Evolutionary conservation across 2,888 invertebrate genomes (phyloP).

Genomic region (Slavum lentiscoides): DNA sequence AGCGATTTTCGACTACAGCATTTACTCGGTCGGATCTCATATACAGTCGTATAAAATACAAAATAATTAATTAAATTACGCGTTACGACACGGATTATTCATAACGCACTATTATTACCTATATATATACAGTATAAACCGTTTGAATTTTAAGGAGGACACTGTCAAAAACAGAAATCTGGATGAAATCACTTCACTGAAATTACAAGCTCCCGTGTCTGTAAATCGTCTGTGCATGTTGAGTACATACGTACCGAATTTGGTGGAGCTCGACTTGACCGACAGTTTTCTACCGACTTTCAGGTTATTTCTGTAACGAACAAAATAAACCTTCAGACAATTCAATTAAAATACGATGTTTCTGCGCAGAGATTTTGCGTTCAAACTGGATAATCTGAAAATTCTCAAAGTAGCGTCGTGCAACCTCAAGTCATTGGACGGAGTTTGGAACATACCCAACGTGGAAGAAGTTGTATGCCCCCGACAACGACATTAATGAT

Average conservation of each 20-base stretch:
- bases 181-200: constrained; percentile 35
- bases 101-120: too few species aligned
- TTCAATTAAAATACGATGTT: background rate
- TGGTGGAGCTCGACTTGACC: constrained; percentile 68
- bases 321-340: background rate
- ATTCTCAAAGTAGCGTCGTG: constrained; percentile 69
- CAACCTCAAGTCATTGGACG: constrained; percentile 69
- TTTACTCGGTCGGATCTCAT: background rate
- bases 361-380: constrained; percentile 68
- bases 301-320: constrained; percentile 56
- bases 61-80: background rate
- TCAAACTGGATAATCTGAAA: constrained; percentile 66
- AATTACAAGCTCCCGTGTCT: constrained; percentile 41
- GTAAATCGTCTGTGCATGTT: constrained; percentile 58
- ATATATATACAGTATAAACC: background rate
- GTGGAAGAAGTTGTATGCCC: constrained; percentile 68
- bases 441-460: constrained; percentile 68
- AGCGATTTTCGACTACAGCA: background rate
- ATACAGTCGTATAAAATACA: background rate
- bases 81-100: background rate
- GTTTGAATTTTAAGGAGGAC: constrained; percentile 27
- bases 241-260: constrained; percentile 67
- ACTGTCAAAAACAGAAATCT: constrained; percentile 36
- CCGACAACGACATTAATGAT: constrained; percentile 68
- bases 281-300: constrained; percentile 71